A percentile compares a stretch with the other conserved stretches of the same genome.
These are phyloP conservation scores for Ophion slaviceki DNA, from an alignment of 2,888 invertebrate species.

Conservation along the genomic window DNA sequence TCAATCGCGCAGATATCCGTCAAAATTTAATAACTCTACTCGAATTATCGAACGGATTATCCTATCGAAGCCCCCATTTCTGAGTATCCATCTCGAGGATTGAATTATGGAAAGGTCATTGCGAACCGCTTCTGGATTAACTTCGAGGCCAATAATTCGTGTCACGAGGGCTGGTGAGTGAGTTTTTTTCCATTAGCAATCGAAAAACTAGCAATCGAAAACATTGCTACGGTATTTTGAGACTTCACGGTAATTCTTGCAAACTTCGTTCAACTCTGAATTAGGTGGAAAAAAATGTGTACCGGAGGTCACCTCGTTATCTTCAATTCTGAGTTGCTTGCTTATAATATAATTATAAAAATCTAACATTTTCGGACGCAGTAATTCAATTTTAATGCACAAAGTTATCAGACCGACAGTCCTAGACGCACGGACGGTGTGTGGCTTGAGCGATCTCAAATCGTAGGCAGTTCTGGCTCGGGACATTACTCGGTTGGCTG, in stretches of 20 bases:
- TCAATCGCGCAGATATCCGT: background rate
- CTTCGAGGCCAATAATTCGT: constrained; percentile 1
- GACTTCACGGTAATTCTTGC: background rate
- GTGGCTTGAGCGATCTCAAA: too few species aligned
- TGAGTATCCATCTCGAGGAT: background rate
- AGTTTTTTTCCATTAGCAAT: background rate
- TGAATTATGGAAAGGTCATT: constrained; percentile 25
- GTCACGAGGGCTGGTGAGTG: background rate
- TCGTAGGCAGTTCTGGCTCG: too few species aligned
- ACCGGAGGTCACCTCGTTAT: too few species aligned
- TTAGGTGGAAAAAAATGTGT: too few species aligned
- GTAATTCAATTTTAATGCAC: too few species aligned
- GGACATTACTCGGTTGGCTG: too few species aligned
- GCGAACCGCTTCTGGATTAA: constrained; percentile 8
- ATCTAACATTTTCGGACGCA: too few species aligned
- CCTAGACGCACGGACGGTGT: too few species aligned
- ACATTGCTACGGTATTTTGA: background rate
- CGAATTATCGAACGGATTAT: constrained; percentile 14
- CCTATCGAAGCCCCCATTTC: background rate
- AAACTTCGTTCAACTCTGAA: background rate
- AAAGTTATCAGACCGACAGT: too few species aligned
- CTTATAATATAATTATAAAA: too few species aligned
- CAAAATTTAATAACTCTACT: constrained; percentile 27
- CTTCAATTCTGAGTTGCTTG: too few species aligned
- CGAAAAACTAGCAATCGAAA: too few species aligned